A percentile compares a stretch with the other conserved stretches of the same genome.
These are phyloP conservation scores for Delia radicum DNA, from an alignment of 1,140 invertebrate genomes.

Conservation along the genomic window DNA sequence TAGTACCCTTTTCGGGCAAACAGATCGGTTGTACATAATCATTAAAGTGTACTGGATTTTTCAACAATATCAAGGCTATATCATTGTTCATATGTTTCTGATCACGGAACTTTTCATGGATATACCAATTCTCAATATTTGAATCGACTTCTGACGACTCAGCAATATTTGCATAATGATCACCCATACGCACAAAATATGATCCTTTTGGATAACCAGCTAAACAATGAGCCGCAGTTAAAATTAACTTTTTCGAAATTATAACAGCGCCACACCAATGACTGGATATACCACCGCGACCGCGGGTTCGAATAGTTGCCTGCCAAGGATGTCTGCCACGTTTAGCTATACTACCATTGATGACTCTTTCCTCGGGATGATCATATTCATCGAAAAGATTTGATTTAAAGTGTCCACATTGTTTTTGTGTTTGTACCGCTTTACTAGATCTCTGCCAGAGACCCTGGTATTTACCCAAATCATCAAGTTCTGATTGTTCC, in stretches of 20 bases:
- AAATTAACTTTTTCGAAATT: constrained; percentile 66
- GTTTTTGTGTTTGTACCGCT: constrained; percentile 34
- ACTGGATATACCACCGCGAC: constrained; percentile 59
- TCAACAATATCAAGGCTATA: constrained; percentile 70
- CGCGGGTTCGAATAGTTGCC: constrained; percentile 68
- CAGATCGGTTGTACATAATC: constrained; percentile 75
- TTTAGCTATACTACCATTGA: constrained; percentile 60
- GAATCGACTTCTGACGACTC: constrained; percentile 69
- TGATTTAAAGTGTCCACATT: constrained; percentile 47
- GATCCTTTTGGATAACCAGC: constrained; percentile 66
- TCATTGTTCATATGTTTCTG: constrained; percentile 72
- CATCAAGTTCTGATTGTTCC: constrained; percentile 18
- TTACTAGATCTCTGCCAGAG: constrained; percentile 47
- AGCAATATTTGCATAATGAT: constrained; percentile 68
- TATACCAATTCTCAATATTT: constrained; percentile 68
- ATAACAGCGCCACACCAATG: constrained; percentile 81
- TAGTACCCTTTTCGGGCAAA: constrained; percentile 61
- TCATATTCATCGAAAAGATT: constrained; percentile 41
- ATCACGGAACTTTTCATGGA: constrained; percentile 68
- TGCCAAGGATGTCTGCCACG: constrained; percentile 79
- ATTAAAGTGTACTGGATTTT: constrained; percentile 65
- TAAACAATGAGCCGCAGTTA: constrained; percentile 81
- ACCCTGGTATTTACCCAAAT: constrained; percentile 27
- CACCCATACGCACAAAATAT: constrained; percentile 70
- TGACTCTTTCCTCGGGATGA: constrained; percentile 59